These are phyloP conservation scores for Prosapia bicincta DNA, from an alignment of 2,888 invertebrate species.

Conservation along the genomic window DNA sequence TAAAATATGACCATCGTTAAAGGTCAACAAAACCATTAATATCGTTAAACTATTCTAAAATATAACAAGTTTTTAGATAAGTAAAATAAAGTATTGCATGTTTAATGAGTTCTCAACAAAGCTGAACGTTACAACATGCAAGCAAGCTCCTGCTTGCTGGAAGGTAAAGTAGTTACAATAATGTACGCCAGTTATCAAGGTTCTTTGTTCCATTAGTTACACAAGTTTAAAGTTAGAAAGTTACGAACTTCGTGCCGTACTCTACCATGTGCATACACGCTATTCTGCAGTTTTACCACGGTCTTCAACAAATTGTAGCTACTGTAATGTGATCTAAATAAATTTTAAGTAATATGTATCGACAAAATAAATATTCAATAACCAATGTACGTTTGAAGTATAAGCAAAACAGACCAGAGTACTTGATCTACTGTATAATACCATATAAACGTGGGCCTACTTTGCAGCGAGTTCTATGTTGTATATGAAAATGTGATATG, in stretches of 20 bases:
- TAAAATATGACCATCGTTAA: no score
- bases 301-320: neutral
- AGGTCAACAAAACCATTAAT: no score
- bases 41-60: neutral
- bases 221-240: neutral
- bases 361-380: no score
- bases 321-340: neutral
- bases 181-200: neutral
- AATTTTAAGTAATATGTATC: neutral
- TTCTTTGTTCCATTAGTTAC: neutral
- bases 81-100: neutral
- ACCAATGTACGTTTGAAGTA: no score
- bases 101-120: neutral
- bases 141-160: no score
- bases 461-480: no score
- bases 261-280: neutral
- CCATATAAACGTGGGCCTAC: no score
- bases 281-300: neutral
- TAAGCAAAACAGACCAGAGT: neutral
- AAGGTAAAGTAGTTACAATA: neutral
- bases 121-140: neutral
- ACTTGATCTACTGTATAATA: neutral
- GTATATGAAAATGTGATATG: no score
- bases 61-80: neutral
- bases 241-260: neutral